phyloP scores from a whole-genome alignment of 2,113 vertebrate species.

The Sebastes fasciatus region DNA sequence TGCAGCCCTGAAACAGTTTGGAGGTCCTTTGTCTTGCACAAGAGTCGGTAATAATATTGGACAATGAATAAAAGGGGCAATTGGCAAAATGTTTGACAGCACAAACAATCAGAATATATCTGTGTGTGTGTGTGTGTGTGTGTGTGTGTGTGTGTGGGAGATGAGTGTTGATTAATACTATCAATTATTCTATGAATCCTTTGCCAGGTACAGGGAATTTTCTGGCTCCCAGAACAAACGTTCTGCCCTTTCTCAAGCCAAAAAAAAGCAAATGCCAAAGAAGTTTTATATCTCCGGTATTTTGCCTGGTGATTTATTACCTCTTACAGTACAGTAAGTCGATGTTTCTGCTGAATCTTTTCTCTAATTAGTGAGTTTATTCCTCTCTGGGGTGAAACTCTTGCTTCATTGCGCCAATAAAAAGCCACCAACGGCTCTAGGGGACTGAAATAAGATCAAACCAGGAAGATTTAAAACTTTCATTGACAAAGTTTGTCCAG shows the following conservation, averaged over 20 bases:
- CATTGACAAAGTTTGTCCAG: neutral
- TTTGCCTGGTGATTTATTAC: conserved; percentile 25
- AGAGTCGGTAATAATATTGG: neutral
- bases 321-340: conserved; percentile 2
- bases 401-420: conserved; percentile 1
- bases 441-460: neutral
- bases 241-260: conserved; percentile 20
- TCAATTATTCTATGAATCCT: conserved; percentile 20
- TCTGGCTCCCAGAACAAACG: neutral
- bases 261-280: conserved; percentile 5
- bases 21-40: neutral
- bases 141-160: neutral
- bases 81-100: conserved; percentile 18
- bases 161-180: conserved; percentile 21
- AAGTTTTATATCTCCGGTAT: neutral
- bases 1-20: neutral
- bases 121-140: conserved; percentile 14
- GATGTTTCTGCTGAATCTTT: conserved; percentile 8
- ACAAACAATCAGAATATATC: neutral
- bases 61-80: conserved; percentile 3
- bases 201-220: conserved; percentile 1
- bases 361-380: conserved; percentile 14
- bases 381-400: conserved; percentile 4
- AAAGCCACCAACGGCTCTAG: neutral
- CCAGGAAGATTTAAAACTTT: neutral